A percentile compares a stretch with the other conserved stretches of the same genome.
Evolutionary conservation across 2,888 invertebrate species (phyloP).

Genomic region (Archips xylosteana): DNA sequence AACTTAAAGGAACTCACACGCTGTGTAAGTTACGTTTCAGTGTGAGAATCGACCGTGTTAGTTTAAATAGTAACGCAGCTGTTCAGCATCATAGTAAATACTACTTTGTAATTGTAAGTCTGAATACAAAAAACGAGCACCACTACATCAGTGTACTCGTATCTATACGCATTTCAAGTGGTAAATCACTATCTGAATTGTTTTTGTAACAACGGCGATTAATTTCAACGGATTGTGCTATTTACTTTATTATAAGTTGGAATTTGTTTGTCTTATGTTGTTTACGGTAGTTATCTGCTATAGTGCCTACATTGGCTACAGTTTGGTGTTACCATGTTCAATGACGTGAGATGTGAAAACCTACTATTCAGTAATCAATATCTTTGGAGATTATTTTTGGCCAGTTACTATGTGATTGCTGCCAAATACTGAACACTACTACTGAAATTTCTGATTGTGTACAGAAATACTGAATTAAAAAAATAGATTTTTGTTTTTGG

Average conservation of each 20-base stretch:
- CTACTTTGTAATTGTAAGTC: constrained; percentile 14
- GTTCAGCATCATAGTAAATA: constrained; percentile 23
- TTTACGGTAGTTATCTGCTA: neutral
- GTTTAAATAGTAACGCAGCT: constrained; percentile 37
- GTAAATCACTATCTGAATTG: neutral
- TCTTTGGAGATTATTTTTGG: no score
- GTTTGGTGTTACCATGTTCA: no score
- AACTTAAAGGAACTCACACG: no score
- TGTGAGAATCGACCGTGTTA: constrained; percentile 25
- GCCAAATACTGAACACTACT: no score
- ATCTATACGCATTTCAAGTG: neutral
- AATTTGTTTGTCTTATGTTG: neutral
- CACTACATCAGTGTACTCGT: constrained; percentile 5
- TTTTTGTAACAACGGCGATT: neutral
- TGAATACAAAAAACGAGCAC: constrained; percentile 1
- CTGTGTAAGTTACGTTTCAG: constrained; percentile 4
- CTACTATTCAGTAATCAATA: no score
- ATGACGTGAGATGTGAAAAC: no score
- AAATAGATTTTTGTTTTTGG: no score
- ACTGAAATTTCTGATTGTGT: no score
- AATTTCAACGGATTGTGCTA: neutral
- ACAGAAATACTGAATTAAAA: no score
- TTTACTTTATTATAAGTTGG: neutral
- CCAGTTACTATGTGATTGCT: no score
- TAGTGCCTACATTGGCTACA: neutral